Base-by-base conservation (phyloP, 2,113 vertebrate genomes). In the Tor tambroides region DNA sequence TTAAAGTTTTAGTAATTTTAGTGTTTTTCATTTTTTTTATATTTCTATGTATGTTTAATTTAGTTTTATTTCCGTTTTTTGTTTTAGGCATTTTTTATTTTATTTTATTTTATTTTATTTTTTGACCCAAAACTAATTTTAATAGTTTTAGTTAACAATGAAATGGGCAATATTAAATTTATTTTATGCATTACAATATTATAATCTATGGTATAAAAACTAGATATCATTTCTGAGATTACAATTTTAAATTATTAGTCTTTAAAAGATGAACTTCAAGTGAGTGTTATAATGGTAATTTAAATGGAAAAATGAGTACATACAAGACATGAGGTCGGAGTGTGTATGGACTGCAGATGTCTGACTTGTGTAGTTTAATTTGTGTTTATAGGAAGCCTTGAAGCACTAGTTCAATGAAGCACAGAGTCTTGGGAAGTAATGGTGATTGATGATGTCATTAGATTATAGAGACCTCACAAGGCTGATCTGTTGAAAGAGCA, bases 371-470 rank as follows among this genome's bases (percentile, higher is more conserved):
- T 6, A 11, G 11, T 30, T 78, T 41, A 61, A 71, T 83, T 23
- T 65, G 54, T 83, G 69, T 76, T 87, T 87, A 51, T 15, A 10
- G 30, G 9, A 76, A 87, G 71, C 80, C 83, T 75, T 84, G 49
- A 83, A 49, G 11, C 61, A 19, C 46, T 75, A 67, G 51, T 46
- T 54, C 43, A 79, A 14, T 54, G 75, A 67, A 32, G 49, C 61
- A 86, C 26, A 65, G 54, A 28, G 80, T 51, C n/a, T 74, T 74
- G n/a, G n/a, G 28, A 19, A 61, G 51, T 51, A 87, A 87, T 87
- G 35, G 51, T 75, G 79, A 87, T 76, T 87, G 80, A 87, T 30
- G 79, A 76, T 76, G 56, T 83, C 67, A 83, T 86, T 80, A 56
- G 65, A 32, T 80, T 80, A 46, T n/a, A 71, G 43, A 71, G 63